Conservation (phyloP, 2,797 vertebrate genomes). For the Crocidura indochinensis region DNA sequence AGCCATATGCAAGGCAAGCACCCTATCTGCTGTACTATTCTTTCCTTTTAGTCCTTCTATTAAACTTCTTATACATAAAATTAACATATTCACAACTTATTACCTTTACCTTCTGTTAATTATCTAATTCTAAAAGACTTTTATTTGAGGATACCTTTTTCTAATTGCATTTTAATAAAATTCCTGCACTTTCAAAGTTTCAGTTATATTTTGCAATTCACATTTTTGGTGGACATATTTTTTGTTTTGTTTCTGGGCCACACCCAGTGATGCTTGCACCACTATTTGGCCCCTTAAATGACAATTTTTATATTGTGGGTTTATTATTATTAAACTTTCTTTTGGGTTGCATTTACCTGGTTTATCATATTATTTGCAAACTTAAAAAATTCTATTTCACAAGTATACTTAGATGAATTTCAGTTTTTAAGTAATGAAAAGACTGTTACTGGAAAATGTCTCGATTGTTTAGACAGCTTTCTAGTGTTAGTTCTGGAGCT, state of each 20-base stretch:
- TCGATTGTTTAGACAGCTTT: neutral
- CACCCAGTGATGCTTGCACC: no score
- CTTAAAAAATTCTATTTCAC: neutral
- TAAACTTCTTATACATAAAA: constrained; percentile 8
- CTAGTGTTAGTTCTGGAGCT: neutral
- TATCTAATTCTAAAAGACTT: constrained; percentile 43
- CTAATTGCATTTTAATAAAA: constrained; percentile 36
- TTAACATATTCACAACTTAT: constrained; percentile 23
- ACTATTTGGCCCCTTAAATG: neutral
- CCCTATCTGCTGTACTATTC: no score
- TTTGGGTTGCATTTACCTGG: neutral
- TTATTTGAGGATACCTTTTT: neutral
- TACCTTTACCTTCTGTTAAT: constrained; percentile 29
- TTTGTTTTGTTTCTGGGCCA: neutral
- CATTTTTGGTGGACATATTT: neutral
- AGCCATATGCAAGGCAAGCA: no score
- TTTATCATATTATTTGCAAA: neutral
- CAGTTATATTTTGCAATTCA: neutral
- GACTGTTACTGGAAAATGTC: neutral
- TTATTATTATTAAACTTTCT: neutral
- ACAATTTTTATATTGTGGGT: neutral
- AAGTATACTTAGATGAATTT: neutral
- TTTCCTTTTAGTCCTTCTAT: neutral
- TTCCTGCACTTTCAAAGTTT: neutral
- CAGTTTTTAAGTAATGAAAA: neutral